These are phyloP conservation scores for Strix occidentalis DNA, from an alignment of 2,797 vertebrate species.

Conservation along the genomic window DNA sequence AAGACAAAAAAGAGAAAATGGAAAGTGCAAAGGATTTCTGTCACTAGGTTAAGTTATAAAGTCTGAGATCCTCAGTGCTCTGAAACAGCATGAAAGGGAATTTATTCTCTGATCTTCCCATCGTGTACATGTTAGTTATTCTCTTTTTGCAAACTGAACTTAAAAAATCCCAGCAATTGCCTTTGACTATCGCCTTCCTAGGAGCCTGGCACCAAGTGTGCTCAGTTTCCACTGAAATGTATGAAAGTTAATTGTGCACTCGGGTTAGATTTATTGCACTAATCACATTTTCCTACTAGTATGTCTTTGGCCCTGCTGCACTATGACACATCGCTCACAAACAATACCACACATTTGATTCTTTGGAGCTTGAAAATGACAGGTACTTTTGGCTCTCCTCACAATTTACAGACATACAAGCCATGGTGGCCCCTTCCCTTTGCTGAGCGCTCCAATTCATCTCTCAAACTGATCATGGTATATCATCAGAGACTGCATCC, in stretches of 20 bases:
- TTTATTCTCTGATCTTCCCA: background rate
- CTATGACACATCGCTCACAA: background rate
- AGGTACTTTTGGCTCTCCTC: background rate
- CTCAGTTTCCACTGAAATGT: background rate
- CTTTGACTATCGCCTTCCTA: background rate
- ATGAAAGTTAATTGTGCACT: background rate
- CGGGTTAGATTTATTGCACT: background rate
- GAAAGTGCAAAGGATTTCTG: background rate
- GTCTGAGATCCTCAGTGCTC: background rate
- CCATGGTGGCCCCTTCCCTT: background rate
- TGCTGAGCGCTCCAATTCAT: background rate
- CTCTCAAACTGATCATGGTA: accelerated
- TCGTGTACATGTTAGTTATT: background rate
- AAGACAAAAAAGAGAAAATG: background rate
- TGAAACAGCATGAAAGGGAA: background rate
- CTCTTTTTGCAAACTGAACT: background rate
- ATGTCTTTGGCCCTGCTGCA: accelerated
- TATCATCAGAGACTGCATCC: background rate
- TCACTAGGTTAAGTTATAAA: background rate
- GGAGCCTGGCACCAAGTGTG: background rate
- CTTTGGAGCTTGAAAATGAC: background rate
- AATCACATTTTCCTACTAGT: background rate
- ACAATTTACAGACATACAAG: background rate
- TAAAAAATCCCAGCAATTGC: background rate
- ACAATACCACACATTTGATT: background rate